Evolutionary conservation across 2,113 vertebrate species (phyloP), one percentile per base, ranked within the genome.

Genomic region (Elgaria multicarinata): DNA sequence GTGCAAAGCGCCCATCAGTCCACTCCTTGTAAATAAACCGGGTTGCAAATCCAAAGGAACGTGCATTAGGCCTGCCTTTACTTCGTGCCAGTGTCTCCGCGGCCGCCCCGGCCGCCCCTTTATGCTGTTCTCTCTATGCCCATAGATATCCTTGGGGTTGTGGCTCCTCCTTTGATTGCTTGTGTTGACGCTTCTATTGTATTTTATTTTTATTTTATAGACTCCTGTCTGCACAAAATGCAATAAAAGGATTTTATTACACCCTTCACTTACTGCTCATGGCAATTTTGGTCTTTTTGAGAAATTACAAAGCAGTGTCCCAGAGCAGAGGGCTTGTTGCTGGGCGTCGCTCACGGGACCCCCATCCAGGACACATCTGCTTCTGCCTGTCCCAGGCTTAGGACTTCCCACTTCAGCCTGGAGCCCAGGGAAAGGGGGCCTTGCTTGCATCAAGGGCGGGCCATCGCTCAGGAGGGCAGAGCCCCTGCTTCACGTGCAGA

Each of bases 221-320:
- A 99, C 97, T 96, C 96, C 98, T 96, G 97, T 99, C 99, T 99
- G 98, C 98, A 99, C 98, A 99, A 99, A 99, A 99, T 99, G 99
- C 99, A 99, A 99, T 99, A 99, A 99, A 98, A 98, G 97, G 97
- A 99, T 99, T 99, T 99, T 99, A 99, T 98, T 99, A 99, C 98
- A 98, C 97, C 97, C 97, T 97, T 97, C 93, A 46, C 26, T 64
- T 50, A n/a, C 50, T 89, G 79, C 92, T 85, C 84, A 0, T 88
- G 4, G 12, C 82, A 62, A 66, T 18, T 95, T 92, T 88, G 95
- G 83, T 89, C 77, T 94, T 77, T 76, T 77, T 83, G 69, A 77
- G 33, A 9, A 13, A 72, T 28, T 2, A 3, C 24, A 4, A 20
- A 22, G 7, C 9, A 20, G 18, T 36, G 28, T 26, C 2, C n/a